These are phyloP conservation scores for Pseudoips prasinana DNA, from an alignment of 2,888 invertebrate genomes.

Conservation along the genomic window DNA sequence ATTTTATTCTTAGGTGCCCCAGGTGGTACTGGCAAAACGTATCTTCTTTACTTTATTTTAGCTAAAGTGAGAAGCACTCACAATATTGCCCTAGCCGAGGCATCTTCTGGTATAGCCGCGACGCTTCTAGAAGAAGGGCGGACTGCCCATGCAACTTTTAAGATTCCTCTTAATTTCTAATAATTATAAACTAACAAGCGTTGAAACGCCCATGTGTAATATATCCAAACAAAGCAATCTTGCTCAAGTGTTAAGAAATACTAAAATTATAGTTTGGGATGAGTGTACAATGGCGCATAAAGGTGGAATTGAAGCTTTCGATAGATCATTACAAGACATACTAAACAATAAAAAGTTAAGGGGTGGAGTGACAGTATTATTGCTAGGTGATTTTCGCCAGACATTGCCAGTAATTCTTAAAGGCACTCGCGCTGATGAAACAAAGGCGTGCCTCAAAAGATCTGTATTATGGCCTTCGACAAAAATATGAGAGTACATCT, in stretches of 20 bases:
- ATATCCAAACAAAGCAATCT: too few species aligned
- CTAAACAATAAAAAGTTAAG: too few species aligned
- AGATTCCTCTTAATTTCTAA: too few species aligned
- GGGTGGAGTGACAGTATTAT: too few species aligned
- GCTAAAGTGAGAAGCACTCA: constrained; percentile 18
- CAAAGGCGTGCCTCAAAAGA: background rate
- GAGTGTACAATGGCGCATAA: too few species aligned
- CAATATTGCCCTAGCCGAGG: constrained; percentile 19
- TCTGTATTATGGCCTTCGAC: background rate
- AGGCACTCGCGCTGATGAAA: background rate
- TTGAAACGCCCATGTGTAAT: too few species aligned
- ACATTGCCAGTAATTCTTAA: constrained; percentile 1
- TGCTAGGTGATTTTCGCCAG: too few species aligned
- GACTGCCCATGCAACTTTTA: constrained; percentile 1
- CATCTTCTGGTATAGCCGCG: background rate
- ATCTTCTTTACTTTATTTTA: constrained; percentile 13
- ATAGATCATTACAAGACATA: too few species aligned
- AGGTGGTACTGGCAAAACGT: constrained; percentile 18
- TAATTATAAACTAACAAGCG: too few species aligned
- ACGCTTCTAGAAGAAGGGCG: constrained; percentile 4
- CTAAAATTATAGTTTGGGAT: too few species aligned
- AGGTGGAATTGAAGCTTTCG: too few species aligned
- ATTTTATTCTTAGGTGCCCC: constrained; percentile 17
- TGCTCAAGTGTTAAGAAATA: too few species aligned
- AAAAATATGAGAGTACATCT: background rate